These are phyloP conservation scores for Seira ritae DNA, from an alignment of 2,888 invertebrate genomes.

Conservation along the genomic window DNA sequence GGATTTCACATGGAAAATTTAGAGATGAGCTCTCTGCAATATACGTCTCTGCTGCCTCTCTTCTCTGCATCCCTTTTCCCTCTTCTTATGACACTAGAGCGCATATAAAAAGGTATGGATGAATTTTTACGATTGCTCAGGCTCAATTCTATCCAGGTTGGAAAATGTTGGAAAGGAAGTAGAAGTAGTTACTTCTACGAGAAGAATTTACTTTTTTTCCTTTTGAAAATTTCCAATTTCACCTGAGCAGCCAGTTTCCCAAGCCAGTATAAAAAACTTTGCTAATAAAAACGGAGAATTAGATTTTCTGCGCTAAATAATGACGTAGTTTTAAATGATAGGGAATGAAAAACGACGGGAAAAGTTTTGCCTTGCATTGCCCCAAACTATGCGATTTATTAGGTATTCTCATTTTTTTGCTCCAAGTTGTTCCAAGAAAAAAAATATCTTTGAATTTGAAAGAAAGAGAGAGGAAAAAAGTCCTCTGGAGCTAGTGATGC, in stretches of 20 bases:
- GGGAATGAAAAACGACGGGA: too few species aligned
- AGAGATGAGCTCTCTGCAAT: conserved; percentile 8
- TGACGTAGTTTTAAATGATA: not conserved
- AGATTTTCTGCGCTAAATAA: conserved; percentile 5
- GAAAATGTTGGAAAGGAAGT: not conserved
- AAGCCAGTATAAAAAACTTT: not conserved
- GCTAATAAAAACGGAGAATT: not conserved
- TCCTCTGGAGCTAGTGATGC: too few species aligned
- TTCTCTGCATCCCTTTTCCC: not conserved
- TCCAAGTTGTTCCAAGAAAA: too few species aligned
- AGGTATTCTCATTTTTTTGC: too few species aligned
- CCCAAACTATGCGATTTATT: too few species aligned
- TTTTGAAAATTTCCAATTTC: conserved; percentile 9
- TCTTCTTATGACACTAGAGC: conserved; percentile 14
- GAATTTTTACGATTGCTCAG: conserved; percentile 43
- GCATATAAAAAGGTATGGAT: conserved; percentile 2
- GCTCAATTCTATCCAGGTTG: not conserved
- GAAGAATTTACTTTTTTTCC: not conserved
- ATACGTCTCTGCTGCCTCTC: conserved; percentile 12
- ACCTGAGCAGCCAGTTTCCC: not conserved
- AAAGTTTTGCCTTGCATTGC: too few species aligned
- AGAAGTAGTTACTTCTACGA: not conserved
- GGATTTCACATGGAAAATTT: conserved; percentile 55
- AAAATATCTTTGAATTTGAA: too few species aligned
- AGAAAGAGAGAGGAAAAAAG: too few species aligned